Conservation (phyloP, 1,140 invertebrate species). For the Holotrichia oblita region DNA sequence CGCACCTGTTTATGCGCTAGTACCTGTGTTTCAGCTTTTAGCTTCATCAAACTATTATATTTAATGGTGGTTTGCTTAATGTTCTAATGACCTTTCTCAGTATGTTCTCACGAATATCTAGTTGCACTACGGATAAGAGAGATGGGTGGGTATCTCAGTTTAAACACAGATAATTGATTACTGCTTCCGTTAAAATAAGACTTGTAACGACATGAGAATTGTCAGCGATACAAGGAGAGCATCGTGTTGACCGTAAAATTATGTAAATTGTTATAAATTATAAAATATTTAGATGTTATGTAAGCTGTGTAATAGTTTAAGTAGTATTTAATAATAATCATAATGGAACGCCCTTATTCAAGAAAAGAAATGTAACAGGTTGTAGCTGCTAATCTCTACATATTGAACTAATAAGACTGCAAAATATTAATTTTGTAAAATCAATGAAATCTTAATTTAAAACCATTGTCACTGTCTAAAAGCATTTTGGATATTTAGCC, state of each 20-base stretch:
- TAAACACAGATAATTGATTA: conserved; percentile 3
- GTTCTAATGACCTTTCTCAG: conserved; percentile 10
- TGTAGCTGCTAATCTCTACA: no score
- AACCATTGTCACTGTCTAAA: no score
- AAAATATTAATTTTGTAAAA: no score
- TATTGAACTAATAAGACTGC: no score
- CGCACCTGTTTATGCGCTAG: no score
- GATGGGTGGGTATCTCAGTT: not conserved
- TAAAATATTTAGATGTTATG: not conserved
- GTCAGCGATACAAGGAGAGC: not conserved
- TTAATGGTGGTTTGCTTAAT: not conserved
- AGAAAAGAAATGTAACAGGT: no score
- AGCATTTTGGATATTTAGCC: no score
- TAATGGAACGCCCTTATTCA: no score
- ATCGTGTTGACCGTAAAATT: conserved; percentile 2
- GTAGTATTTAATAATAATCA: no score
- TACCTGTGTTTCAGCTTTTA: not conserved
- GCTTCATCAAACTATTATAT: not conserved
- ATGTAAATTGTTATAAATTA: conserved; percentile 1
- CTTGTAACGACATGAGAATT: not conserved
- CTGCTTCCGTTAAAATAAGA: conserved; percentile 16
- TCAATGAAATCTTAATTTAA: no score
- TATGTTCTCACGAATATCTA: conserved; percentile 4
- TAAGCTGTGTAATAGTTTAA: not conserved
- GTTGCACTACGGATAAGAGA: not conserved